Evolutionary conservation across 1,140 invertebrate genomes (phyloP), one percentile per base, ranked within the genome.

Genomic region (Nixonia krombeini): DNA sequence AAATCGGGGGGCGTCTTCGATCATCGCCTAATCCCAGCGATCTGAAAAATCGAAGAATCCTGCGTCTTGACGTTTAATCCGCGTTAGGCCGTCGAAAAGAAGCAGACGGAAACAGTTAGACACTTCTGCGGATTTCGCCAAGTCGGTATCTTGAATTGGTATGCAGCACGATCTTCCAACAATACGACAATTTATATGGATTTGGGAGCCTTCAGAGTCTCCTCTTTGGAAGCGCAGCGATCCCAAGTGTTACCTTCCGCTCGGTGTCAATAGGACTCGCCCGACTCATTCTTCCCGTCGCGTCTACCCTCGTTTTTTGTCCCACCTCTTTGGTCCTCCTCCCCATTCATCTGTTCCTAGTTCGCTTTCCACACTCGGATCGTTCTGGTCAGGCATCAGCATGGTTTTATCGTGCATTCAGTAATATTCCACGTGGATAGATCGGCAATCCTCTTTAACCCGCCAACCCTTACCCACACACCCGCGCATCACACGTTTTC

Each of bases 161-260:
- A 80, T 79, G 79, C 79, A 57, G 67, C 67, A 69, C 72, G 56
- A 70, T 59, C 70, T 65, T 67, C 75, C 70, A 77, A 84, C 82
- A 84, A 82, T 84, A 82, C 78, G 78, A 82, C 82, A 82, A 84
- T 84, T 84, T 84, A 82, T 84, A 84, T 84, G 80, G 82, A 82
- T 84, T 82, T 84, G 70, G 74, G 73, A 76, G 72, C 79, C 80
- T 79, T 81, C 73, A 77, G 59, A 67, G 66, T 78, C 74, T 65
- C 63, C 73, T 79, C 78, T 78, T 81, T 75, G 72, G 74, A 80
- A 79, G 72, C 73, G 65, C 50, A 74, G 63, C 70, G 69, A 72
- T 70, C 74, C 75, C 74, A 68, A 83, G 80, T 81, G 79, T 81
- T 83, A 81, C 79, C 78, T 84, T 83, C 81, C 78, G 75, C 74